phyloP scores from a whole-genome alignment of 2,888 invertebrate species.

The Drosophila greeni region DNA sequence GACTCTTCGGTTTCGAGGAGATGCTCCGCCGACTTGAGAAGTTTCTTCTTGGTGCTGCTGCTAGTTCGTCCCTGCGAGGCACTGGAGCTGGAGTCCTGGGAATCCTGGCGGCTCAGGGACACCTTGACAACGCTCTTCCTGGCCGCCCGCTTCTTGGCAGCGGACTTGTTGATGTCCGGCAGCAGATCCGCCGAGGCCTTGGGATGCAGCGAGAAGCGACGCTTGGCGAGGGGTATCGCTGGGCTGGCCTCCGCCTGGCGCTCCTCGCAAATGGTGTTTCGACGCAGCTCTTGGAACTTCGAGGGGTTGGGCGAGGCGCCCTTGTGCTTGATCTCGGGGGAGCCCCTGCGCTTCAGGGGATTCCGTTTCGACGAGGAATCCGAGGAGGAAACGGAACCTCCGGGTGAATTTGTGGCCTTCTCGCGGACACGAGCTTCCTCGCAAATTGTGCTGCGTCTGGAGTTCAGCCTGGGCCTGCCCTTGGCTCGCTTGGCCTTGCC shows the following conservation, averaged over 20 bases:
- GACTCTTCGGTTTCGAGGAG: slow-evolving; percentile 47
- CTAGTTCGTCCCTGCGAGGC: slow-evolving; percentile 1
- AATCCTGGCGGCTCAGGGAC: slow-evolving; percentile 25
- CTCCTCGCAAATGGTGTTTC: slow-evolving; percentile 44
- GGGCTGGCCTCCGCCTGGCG: slow-evolving; percentile 8
- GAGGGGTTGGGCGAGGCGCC: neutral
- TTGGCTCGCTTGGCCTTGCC: slow-evolving; percentile 2
- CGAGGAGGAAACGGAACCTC: slow-evolving; percentile 2
- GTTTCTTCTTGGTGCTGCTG: neutral
- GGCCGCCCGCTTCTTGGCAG: slow-evolving; percentile 10
- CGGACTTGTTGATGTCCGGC: neutral
- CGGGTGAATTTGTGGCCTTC: slow-evolving; percentile 1
- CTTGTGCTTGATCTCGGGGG: neutral
- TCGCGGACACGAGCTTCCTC: neutral
- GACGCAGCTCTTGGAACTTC: slow-evolving; percentile 14
- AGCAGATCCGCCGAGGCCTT: slow-evolving; percentile 41
- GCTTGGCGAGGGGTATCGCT: slow-evolving; percentile 27
- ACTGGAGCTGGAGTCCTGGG: slow-evolving; percentile 41
- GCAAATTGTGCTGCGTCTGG: slow-evolving; percentile 22
- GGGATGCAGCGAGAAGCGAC: slow-evolving; percentile 53
- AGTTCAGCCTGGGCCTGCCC: neutral
- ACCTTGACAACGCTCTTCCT: neutral
- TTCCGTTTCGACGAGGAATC: slow-evolving; percentile 1
- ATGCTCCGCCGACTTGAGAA: slow-evolving; percentile 5
- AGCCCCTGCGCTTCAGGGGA: neutral